Base-by-base conservation (phyloP, 1,140 invertebrate species). In the Lepidurus arcticus region DNA sequence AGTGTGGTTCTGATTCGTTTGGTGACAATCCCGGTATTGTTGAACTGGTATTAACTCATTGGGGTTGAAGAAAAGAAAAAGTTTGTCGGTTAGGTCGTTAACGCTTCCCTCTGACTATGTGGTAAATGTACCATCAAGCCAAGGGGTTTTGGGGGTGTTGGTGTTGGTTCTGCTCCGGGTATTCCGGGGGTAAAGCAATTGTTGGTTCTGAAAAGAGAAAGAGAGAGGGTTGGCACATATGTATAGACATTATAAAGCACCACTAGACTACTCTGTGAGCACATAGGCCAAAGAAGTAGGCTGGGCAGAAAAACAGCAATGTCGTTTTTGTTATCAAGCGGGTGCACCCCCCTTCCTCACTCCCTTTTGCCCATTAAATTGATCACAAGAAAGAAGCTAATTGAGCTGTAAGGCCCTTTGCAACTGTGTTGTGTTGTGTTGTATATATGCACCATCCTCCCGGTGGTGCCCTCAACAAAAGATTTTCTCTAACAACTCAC, bases 351-450 rank as follows among this genome's bases (percentile, higher is more conserved):
- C 0, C 21, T 65, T 16, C 1, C 53, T 65, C 53, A 65, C 53
- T 65, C 53, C 53, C 53, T 65, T 65, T 65, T 65, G 53, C 53
- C 53, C 53, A 65, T 65, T 65, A 65, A 21, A 65, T 65, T 65
- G 53, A 65, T 65, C 53, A 65, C 53, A 65, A 65, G 53, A 65
- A 65, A 65, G 53, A 65, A 16, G 53, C 53, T 65, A 65, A 65
- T 65, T 65, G 53, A 65, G 53, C 53, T 65, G 53, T 65, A 65
- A 21, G 53, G 34, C 34, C 53, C 16, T 65, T 65, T 21, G 21
- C 53, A 13, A 13, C 21, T 65, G 53, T 65, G 21, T 65, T n/a
- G 53, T 34, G 34, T 34, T 34, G 34, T 34, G 34, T 34, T 34
- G 34, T 34, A 34, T 3, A 34, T 34, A 4, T 26, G 34, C 34